Percentiles rank a stretch among this genome's conserved stretches.
Conservation (phyloP, 2,888 invertebrate species). For the Ophioninae sp. region DNA sequence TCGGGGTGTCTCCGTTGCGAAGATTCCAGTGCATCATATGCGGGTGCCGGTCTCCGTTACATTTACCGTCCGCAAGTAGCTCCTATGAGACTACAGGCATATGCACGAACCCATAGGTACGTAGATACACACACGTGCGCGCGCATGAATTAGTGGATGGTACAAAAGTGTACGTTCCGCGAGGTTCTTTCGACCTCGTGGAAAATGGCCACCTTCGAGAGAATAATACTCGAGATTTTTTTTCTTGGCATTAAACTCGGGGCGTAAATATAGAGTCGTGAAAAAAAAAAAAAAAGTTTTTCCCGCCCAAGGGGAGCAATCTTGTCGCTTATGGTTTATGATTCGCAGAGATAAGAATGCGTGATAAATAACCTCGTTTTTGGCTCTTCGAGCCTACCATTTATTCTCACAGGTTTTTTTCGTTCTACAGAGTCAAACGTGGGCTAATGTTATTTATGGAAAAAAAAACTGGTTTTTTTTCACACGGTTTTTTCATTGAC, state of each 20-base stretch:
- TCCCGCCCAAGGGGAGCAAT: not conserved
- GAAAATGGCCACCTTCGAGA: not conserved
- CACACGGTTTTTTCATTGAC: no score
- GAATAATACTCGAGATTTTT: not conserved
- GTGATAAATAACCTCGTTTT: no score
- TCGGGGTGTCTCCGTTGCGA: constrained; percentile 37
- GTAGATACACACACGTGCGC: not conserved
- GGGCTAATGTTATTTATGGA: no score
- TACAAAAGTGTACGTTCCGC: not conserved
- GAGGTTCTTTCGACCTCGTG: not conserved
- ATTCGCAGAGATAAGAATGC: no score
- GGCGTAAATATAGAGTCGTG: not conserved
- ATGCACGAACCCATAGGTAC: no score
- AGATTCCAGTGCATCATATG: constrained; percentile 33
- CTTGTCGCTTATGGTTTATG: not conserved
- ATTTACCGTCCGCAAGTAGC: constrained; percentile 8
- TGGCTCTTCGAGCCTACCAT: no score
- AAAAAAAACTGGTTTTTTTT: no score
- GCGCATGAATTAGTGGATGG: not conserved
- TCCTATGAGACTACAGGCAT: not conserved
- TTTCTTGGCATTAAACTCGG: constrained; percentile 1
- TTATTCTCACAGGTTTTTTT: no score
- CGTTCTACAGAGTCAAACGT: no score
- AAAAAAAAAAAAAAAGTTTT: not conserved
- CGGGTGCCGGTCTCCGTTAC: constrained; percentile 49